Percentiles rank a stretch among this genome's conserved stretches.
These are phyloP conservation scores for Tichodroma muraria DNA, from an alignment of 2,113 vertebrate genomes.

Conservation along the genomic window DNA sequence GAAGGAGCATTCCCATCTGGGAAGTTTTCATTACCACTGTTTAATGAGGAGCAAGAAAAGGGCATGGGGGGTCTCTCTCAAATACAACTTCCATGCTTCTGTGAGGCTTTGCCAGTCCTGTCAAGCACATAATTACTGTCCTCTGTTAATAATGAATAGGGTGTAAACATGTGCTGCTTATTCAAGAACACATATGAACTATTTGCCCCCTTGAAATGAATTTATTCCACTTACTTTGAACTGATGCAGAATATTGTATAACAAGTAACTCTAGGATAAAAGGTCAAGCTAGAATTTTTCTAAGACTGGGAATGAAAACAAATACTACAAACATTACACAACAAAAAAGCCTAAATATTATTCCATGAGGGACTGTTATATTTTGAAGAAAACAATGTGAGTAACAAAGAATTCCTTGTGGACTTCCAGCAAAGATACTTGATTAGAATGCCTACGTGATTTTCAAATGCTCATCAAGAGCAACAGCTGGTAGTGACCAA, in stretches of 20 bases:
- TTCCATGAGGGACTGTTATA: background rate
- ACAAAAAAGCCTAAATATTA: slow-evolving; percentile 24
- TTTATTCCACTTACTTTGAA: slow-evolving; percentile 17
- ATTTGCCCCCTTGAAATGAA: background rate
- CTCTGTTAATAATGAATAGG: background rate
- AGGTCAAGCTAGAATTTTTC: slow-evolving; percentile 33
- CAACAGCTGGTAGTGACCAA: slow-evolving; percentile 39
- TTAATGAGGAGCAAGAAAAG: background rate
- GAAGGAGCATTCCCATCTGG: background rate
- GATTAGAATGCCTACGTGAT: slow-evolving; percentile 32
- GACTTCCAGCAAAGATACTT: slow-evolving; percentile 17
- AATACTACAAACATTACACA: slow-evolving; percentile 17
- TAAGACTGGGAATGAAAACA: background rate
- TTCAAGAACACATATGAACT: slow-evolving; percentile 9
- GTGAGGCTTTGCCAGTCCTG: background rate
- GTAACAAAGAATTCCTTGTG: slow-evolving; percentile 24
- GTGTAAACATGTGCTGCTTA: background rate
- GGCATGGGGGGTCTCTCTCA: background rate
- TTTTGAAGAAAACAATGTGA: slow-evolving; percentile 21
- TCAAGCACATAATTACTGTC: background rate
- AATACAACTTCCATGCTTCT: background rate
- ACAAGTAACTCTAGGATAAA: slow-evolving; percentile 1
- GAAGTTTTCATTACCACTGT: background rate
- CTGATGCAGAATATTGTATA: background rate
- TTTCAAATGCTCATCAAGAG: background rate